phyloP scores from a whole-genome alignment of 2,888 invertebrate species.

The Ophioninae sp. region DNA sequence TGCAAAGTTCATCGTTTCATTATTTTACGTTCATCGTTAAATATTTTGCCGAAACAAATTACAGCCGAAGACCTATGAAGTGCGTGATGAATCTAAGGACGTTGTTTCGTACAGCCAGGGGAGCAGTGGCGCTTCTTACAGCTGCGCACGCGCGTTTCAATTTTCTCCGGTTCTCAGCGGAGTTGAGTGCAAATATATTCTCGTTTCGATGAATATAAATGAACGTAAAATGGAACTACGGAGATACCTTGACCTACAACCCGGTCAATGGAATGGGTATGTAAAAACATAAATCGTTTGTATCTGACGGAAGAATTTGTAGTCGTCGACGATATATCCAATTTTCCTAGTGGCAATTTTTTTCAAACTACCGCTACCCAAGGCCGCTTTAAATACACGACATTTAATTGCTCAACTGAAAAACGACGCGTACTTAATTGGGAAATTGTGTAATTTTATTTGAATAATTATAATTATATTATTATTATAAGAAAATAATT shows the following conservation, averaged over 20 bases:
- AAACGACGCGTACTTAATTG: not conserved
- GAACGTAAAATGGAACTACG: slow-evolving; percentile 6
- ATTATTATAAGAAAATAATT: not conserved
- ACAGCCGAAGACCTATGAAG: too few relatives aligned
- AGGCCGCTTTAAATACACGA: not conserved
- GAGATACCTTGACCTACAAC: slow-evolving; percentile 56
- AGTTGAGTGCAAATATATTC: slow-evolving; percentile 33
- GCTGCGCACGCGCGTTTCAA: not conserved
- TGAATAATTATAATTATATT: too few relatives aligned
- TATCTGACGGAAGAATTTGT: not conserved
- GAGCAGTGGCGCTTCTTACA: too few relatives aligned
- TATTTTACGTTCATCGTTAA: too few relatives aligned
- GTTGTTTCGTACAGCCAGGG: not conserved
- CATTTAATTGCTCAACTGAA: not conserved
- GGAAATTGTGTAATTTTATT: too few relatives aligned
- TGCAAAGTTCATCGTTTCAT: too few relatives aligned
- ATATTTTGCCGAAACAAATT: too few relatives aligned
- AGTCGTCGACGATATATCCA: not conserved
- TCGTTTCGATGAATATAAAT: slow-evolving; percentile 31
- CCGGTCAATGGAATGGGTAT: slow-evolving; percentile 41
- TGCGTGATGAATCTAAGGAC: not conserved
- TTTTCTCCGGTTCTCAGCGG: not conserved
- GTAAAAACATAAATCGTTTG: slow-evolving; percentile 1
- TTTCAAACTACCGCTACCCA: not conserved
- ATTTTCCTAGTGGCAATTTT: not conserved